A percentile compares a stretch with the other conserved stretches of the same genome.
Evolutionary conservation across 2,888 invertebrate species (phyloP).

Genomic region (Diplolepis rosae): DNA sequence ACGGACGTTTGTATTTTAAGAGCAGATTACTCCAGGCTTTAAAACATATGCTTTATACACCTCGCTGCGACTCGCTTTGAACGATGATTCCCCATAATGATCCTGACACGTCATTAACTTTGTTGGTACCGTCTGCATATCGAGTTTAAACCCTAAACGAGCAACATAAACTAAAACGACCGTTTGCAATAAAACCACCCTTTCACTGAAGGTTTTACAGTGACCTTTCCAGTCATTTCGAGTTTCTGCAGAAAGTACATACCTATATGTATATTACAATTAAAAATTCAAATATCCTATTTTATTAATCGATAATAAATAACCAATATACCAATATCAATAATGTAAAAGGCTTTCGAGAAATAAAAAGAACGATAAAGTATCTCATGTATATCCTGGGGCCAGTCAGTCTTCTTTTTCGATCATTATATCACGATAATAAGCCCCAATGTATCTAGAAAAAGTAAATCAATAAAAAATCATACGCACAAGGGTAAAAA

Average conservation of each 20-base stretch:
- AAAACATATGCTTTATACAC: slow-evolving; percentile 68
- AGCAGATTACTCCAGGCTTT: slow-evolving; percentile 68
- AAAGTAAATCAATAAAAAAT: too few species aligned
- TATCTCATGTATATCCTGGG: not conserved
- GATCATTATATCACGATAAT: not conserved
- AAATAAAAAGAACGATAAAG: not conserved
- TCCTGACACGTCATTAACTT: slow-evolving; percentile 72
- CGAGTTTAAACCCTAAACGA: slow-evolving; percentile 60
- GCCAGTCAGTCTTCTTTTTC: not conserved
- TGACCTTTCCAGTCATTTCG: too few species aligned
- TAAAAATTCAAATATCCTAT: too few species aligned
- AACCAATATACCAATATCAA: too few species aligned
- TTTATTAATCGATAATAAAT: too few species aligned
- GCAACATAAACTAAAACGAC: slow-evolving; percentile 58
- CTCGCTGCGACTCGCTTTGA: slow-evolving; percentile 52
- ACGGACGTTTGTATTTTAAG: slow-evolving; percentile 64
- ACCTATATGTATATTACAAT: too few species aligned
- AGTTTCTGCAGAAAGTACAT: too few species aligned
- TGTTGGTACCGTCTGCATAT: slow-evolving; percentile 49
- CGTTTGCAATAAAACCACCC: too few species aligned
- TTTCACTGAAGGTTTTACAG: too few species aligned
- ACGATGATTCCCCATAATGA: slow-evolving; percentile 69
- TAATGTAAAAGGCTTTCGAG: not conserved
- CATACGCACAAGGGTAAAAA: not conserved
- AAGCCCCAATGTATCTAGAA: not conserved